Base-by-base conservation (phyloP, 2,797 vertebrate species). In the Ceyx erithaca region DNA sequence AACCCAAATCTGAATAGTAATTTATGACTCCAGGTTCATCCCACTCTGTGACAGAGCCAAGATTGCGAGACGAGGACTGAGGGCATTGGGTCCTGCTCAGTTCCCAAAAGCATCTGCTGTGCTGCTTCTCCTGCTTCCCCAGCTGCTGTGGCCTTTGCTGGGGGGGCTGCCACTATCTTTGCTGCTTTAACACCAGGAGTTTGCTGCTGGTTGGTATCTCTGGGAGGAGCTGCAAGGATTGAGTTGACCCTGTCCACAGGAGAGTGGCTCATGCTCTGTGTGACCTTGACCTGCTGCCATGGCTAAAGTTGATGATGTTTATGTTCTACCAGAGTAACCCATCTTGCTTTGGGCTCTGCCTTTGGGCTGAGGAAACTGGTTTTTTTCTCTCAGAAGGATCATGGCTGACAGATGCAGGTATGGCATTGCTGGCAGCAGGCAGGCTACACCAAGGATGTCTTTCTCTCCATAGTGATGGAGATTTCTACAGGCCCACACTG, bases 1-100 rank as follows among this genome's bases (percentile, higher is more conserved):
- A 78, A 59, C 55, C 54, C 49, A 76, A 85, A 85, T 63, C 87
- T 82, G 40, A 85, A 43, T 46, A 81, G 58, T 93, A 76, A 95
- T 90, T 82, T 93, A 85, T 55, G 55, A 40, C 72, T 87, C 55
- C 23, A n/a, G 58, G 54, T 85, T 92, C 67, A 66, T 83, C 66
- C 85, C 37, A 46, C 62, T 73, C 73, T 48, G 59, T 79, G 76
- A 81, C 52, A 87, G 80, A 89, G 83, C 91, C 91, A 93, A 87
- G 89, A 48, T 1, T 57, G 31, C 22, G 40, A 79, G 69, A 67
- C 0, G 10, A 79, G 48, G 70, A 57, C 22, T 22, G 51, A 64
- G 21, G 48, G 57, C 17, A 30, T 22, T 80, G 70, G 59, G 43
- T 61, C 51, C 66, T 61, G 57, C 51, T 68, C 43, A 0, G 6